These are phyloP conservation scores for Dicentrarchus labrax DNA, from an alignment of 2,113 vertebrate species.

Conservation along the genomic window DNA sequence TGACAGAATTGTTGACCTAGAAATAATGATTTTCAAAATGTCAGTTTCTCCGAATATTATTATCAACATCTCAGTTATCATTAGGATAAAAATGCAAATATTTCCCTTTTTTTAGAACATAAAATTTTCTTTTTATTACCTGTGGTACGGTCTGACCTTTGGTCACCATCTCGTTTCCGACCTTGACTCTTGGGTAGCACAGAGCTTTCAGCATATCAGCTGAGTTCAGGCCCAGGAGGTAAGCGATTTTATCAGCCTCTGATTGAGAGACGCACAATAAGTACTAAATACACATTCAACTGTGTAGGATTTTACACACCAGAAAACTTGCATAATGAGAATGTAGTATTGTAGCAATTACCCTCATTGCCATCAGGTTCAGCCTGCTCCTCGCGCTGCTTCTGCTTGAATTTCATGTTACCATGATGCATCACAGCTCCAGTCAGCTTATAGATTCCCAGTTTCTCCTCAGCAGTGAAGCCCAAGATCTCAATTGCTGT, in stretches of 20 bases:
- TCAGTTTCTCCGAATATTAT: not conserved
- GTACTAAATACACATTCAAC: not conserved
- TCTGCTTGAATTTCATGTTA: constrained; percentile 80
- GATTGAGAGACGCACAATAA: not conserved
- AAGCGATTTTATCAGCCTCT: constrained; percentile 6
- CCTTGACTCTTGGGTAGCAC: constrained; percentile 15
- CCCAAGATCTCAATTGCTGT: not conserved
- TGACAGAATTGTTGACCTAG: constrained; percentile 80
- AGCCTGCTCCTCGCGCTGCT: constrained; percentile 82
- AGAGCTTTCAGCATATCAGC: constrained; percentile 9
- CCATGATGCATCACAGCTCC: constrained; percentile 90
- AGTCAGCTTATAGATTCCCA: constrained; percentile 88
- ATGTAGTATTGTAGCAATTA: constrained; percentile 26
- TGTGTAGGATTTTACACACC: not conserved
- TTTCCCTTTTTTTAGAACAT: not conserved
- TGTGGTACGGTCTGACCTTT: constrained; percentile 10
- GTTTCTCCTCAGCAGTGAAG: not conserved
- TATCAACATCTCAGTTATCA: not conserved
- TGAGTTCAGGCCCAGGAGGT: constrained; percentile 6
- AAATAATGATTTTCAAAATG: not conserved
- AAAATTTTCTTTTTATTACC: not conserved
- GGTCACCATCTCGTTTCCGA: constrained; percentile 17
- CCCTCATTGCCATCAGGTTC: constrained; percentile 82
- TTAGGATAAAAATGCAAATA: not conserved
- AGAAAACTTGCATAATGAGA: not conserved